Evolutionary conservation across 2,113 vertebrate genomes (phyloP).

Genomic region (Plecturocebus donacophilus): DNA sequence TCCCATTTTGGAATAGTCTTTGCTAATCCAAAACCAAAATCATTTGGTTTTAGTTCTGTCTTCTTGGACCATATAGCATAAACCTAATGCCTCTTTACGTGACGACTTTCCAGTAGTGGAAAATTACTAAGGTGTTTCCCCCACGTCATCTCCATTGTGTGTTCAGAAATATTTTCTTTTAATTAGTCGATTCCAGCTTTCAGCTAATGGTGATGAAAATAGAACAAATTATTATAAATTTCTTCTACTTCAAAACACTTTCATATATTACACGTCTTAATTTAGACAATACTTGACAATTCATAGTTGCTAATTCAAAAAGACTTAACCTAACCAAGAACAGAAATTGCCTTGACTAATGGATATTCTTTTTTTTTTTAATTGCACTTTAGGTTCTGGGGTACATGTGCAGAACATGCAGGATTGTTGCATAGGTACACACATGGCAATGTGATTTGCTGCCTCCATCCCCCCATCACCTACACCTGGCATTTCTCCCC

Average conservation of each 20-base stretch:
- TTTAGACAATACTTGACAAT: constrained; percentile 53
- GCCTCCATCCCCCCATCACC: too few species aligned
- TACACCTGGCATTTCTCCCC: too few species aligned
- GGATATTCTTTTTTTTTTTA: neutral
- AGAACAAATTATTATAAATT: constrained; percentile 50
- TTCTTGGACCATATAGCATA: neutral
- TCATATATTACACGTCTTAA: constrained; percentile 47
- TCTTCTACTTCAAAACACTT: constrained; percentile 55
- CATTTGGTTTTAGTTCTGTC: neutral
- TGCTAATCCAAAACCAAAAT: neutral
- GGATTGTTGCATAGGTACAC: too few species aligned
- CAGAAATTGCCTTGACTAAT: constrained; percentile 34
- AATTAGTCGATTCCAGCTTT: constrained; percentile 41
- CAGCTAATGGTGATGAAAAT: constrained; percentile 43
- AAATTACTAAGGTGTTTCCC: constrained; percentile 8
- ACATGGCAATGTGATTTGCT: too few species aligned
- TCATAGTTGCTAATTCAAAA: constrained; percentile 23
- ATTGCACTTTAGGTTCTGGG: too few species aligned
- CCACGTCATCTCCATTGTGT: neutral
- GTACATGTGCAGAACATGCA: too few species aligned
- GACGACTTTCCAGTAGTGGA: constrained; percentile 23
- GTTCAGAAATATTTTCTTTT: constrained; percentile 62
- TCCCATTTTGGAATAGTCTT: neutral
- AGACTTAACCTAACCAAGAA: constrained; percentile 38
- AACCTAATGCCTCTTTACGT: neutral